Evolutionary conservation across 1,140 invertebrate species (phyloP).

Genomic region (Lycorma delicatula): DNA sequence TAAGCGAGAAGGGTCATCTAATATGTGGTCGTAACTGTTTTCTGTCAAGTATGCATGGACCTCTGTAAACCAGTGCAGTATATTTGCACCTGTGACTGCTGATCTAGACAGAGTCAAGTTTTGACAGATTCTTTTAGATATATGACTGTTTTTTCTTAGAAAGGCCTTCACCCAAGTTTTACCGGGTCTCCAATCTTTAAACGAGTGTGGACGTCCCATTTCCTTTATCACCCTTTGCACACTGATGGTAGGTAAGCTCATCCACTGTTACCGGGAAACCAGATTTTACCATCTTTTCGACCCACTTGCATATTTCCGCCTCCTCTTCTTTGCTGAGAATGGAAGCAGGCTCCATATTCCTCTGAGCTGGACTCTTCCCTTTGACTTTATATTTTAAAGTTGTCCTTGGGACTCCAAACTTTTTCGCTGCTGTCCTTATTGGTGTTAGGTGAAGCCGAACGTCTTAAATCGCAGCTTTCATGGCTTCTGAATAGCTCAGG

Average conservation of each 20-base stretch:
- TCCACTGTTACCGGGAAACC: conserved; percentile 35
- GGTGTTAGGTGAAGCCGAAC: conserved; percentile 13
- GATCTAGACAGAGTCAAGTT: conserved; percentile 1
- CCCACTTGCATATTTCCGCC: conserved; percentile 31
- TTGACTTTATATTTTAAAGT: conserved; percentile 32
- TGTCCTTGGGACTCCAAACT: conserved; percentile 31
- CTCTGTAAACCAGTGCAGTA: neutral
- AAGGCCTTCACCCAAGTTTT: conserved; percentile 11
- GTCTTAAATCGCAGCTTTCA: conserved; percentile 11
- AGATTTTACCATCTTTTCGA: conserved; percentile 31
- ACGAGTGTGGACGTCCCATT: conserved; percentile 25
- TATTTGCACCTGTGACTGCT: conserved; percentile 26
- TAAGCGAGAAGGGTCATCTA: neutral
- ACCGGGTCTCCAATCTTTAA: conserved; percentile 12
- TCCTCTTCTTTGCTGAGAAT: conserved; percentile 31
- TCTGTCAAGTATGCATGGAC: neutral
- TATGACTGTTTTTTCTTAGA: conserved; percentile 6
- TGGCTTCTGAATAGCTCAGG: conserved; percentile 5
- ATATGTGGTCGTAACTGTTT: neutral
- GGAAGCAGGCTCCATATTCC: conserved; percentile 30
- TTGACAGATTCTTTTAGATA: conserved; percentile 1
- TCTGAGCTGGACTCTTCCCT: conserved; percentile 26
- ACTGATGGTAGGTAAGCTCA: conserved; percentile 32
- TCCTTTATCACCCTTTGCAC: conserved; percentile 34
- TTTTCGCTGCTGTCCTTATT: conserved; percentile 23